Evolutionary conservation across 2,113 vertebrate genomes (phyloP).

Genomic region (Coptodon bakossiorum): DNA sequence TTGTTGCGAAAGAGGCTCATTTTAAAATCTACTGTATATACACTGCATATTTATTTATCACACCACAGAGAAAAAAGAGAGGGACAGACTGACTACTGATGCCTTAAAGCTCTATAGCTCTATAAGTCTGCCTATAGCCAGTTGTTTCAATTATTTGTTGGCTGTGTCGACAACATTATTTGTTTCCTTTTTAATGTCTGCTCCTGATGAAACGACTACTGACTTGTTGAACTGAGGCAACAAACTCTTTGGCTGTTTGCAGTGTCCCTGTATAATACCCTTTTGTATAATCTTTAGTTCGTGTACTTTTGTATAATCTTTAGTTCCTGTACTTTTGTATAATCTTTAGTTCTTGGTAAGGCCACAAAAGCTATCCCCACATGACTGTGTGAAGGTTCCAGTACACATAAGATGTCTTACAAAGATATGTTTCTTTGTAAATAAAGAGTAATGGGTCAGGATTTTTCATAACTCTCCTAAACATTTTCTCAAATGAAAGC

Average conservation of each 20-base stretch:
- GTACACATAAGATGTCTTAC: not conserved
- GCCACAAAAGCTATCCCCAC: not conserved
- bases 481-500: not conserved
- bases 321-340: not conserved
- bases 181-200: not conserved
- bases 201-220: fast-evolving
- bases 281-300: not conserved
- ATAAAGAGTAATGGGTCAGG: not conserved
- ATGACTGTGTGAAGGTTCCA: not conserved
- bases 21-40: not conserved
- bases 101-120: not conserved
- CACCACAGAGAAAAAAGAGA: not conserved
- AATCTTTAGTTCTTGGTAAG: not conserved
- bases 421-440: not conserved
- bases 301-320: not conserved
- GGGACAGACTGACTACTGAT: not conserved
- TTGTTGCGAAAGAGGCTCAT: not conserved
- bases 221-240: not conserved
- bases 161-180: not conserved
- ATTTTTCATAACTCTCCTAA: not conserved
- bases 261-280: not conserved
- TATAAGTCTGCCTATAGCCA: not conserved
- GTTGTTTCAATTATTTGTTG: not conserved
- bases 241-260: not conserved
- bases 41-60: not conserved